Evolutionary conservation across 35 echinoderm and acorn worm species (phyloP).

Genomic region (Anneissia japonica): DNA sequence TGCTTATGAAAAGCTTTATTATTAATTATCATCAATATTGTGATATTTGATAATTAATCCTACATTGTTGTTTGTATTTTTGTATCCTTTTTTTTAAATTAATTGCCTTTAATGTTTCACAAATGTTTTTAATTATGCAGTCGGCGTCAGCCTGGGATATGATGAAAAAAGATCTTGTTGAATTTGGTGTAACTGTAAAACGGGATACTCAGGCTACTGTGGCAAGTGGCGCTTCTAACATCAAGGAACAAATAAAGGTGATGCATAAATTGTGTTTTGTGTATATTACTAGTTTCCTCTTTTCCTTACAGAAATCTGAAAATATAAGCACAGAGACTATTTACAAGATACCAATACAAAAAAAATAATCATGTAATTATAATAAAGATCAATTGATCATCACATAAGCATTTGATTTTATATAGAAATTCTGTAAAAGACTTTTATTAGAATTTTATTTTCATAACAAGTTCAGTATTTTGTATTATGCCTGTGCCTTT

Average conservation of each 20-base stretch:
- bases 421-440: neutral
- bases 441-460: neutral
- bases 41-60: neutral
- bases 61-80: neutral
- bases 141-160: conserved; percentile 60
- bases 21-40: too few species aligned
- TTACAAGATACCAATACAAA: neutral
- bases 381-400: neutral
- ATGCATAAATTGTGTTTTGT: too few species aligned
- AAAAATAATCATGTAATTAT: neutral
- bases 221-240: conserved; percentile 54
- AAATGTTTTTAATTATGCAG: conserved; percentile 2
- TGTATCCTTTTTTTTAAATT: neutral
- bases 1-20: too few species aligned
- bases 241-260: conserved; percentile 72
- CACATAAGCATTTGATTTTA: neutral
- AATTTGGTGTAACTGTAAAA: conserved; percentile 84
- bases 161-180: conserved; percentile 72
- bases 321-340: neutral
- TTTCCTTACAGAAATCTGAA: too few species aligned
- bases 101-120: neutral
- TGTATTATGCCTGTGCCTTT: too few species aligned
- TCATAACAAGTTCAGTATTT: too few species aligned
- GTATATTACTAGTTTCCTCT: too few species aligned
- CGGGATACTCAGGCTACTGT: conserved; percentile 69